A percentile compares a stretch with the other conserved stretches of the same genome.
phyloP scores from a whole-genome alignment of 2,888 invertebrate genomes.

The Drosophila cyrtoloma region DNA sequence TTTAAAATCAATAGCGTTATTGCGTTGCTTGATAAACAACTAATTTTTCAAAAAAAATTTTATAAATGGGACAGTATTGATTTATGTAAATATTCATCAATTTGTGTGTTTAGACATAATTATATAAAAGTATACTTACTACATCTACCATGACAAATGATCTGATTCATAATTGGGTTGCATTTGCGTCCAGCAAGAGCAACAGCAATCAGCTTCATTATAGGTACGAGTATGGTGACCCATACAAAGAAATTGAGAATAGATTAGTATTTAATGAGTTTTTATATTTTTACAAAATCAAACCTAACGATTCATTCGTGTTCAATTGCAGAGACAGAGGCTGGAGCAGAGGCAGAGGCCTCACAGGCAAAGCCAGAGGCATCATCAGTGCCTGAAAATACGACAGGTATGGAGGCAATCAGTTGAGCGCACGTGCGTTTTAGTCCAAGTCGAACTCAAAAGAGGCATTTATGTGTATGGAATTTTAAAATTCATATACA shows the following conservation, averaged over 20 bases:
- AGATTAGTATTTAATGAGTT: conserved; percentile 83
- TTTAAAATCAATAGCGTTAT: background rate
- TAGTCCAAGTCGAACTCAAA: conserved; percentile 27
- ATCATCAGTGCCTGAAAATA: conserved; percentile 58
- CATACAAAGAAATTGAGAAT: conserved; percentile 78
- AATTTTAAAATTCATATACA: conserved; percentile 76
- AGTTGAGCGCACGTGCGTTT: conserved; percentile 75
- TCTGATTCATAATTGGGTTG: conserved; percentile 31
- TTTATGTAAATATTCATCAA: conserved; percentile 1
- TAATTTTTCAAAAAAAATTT: background rate
- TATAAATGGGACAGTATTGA: background rate
- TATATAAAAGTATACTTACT: conserved; percentile 13
- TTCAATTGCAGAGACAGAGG: conserved; percentile 66
- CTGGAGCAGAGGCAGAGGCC: conserved; percentile 20
- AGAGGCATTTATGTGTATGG: conserved; percentile 51
- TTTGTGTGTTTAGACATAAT: background rate
- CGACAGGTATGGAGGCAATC: conserved; percentile 55
- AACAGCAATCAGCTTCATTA: conserved; percentile 65
- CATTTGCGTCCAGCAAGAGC: conserved; percentile 24
- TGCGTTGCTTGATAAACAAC: background rate
- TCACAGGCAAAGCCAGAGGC: conserved; percentile 54
- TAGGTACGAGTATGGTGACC: conserved; percentile 28
- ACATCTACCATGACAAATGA: conserved; percentile 40
- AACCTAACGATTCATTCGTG: conserved; percentile 71
- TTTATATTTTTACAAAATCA: conserved; percentile 67